phyloP scores from a whole-genome alignment of 2,113 vertebrate genomes.

The Aleadryas rufinucha region DNA sequence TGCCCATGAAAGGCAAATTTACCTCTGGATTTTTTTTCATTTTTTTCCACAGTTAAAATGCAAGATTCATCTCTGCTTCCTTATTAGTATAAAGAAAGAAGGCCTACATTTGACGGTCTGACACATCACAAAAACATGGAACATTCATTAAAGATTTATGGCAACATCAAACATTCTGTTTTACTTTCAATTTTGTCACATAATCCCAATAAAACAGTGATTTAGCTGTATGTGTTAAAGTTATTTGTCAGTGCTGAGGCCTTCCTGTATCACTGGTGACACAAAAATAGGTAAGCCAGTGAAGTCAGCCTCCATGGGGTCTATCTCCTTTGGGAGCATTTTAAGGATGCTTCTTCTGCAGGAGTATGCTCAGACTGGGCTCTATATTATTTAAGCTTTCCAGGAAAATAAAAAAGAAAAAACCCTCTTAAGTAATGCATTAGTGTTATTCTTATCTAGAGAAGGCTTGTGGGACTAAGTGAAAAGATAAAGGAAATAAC shows the following conservation, averaged over 20 bases:
- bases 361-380: neutral
- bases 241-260: slow-evolving; percentile 30
- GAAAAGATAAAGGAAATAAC: slow-evolving; percentile 53
- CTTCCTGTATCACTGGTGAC: neutral
- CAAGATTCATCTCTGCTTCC: neutral
- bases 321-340: neutral
- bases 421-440: slow-evolving; percentile 20
- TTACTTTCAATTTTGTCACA: slow-evolving; percentile 54
- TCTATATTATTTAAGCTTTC: slow-evolving; percentile 41
- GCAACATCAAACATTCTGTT: slow-evolving; percentile 40
- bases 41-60: neutral
- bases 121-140: slow-evolving; percentile 6
- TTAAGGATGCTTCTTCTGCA: neutral
- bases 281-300: neutral
- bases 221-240: neutral
- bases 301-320: neutral
- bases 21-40: neutral
- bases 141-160: slow-evolving; percentile 55
- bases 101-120: neutral
- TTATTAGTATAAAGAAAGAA: neutral
- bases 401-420: neutral
- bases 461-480: slow-evolving; percentile 20
- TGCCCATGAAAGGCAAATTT: neutral
- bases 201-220: slow-evolving; percentile 46
- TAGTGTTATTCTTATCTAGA: slow-evolving; percentile 26